Evolutionary conservation across 2,888 invertebrate genomes (phyloP).

Genomic region (Agriopis leucophaearia): DNA sequence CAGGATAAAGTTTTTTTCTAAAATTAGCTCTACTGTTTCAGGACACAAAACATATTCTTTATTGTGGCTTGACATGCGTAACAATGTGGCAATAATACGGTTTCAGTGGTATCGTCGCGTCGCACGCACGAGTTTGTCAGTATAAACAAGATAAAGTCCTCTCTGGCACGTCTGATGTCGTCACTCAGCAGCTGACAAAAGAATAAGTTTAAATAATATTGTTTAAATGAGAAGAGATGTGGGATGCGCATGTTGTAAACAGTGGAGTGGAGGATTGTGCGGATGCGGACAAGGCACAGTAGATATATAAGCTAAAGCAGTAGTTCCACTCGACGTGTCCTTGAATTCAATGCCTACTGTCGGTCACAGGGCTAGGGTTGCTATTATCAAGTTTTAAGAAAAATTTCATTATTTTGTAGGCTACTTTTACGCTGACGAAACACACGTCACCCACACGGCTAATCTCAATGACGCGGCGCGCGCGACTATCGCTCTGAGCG

Average conservation of each 20-base stretch:
- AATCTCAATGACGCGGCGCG: too few relatives aligned
- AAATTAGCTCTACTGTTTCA: constrained; percentile 1
- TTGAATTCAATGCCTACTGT: too few relatives aligned
- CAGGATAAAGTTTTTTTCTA: background rate
- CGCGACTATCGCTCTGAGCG: too few relatives aligned
- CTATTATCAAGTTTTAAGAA: too few relatives aligned
- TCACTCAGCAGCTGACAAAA: constrained; percentile 30
- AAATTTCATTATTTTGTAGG: too few relatives aligned
- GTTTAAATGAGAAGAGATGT: constrained; percentile 29
- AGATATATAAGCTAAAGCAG: too few relatives aligned
- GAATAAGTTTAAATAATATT: constrained; percentile 30
- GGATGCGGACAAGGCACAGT: constrained; percentile 34
- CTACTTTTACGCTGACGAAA: too few relatives aligned
- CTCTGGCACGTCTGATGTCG: constrained; percentile 27
- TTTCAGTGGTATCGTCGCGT: constrained; percentile 6
- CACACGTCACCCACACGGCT: too few relatives aligned
- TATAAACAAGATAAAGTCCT: constrained; percentile 25
- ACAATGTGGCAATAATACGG: constrained; percentile 16
- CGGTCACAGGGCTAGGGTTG: too few relatives aligned
- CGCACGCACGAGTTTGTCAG: constrained; percentile 21
- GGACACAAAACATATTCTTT: constrained; percentile 11
- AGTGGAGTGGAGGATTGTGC: constrained; percentile 40
- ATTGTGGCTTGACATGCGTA: constrained; percentile 12
- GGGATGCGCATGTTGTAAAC: constrained; percentile 35
- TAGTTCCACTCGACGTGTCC: too few relatives aligned